Evolutionary conservation across 2,888 invertebrate species (phyloP), one percentile per base, ranked within the genome.

Genomic region (Onchidella celtica): DNA sequence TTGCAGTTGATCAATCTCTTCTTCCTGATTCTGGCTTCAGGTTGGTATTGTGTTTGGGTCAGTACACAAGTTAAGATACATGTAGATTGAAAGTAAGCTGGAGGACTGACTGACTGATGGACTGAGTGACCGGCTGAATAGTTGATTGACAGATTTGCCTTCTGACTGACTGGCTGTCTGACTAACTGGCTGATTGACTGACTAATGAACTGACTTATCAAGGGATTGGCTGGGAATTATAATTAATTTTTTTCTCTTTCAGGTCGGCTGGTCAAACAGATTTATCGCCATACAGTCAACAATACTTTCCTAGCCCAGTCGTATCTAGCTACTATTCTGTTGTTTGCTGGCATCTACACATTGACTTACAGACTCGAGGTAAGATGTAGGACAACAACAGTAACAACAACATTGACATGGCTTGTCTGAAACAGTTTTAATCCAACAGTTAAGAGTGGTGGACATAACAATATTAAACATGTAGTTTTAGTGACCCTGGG

Each of bases 331-430:
- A 85, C 90, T 11, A 69, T 90, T 0, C 76, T 90, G 61, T 82
- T 90, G 65, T 90, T 90, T 83, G 86, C 89, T 36, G 90, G 90
- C 2, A 82, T 90, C 34, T 90, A 90, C 77, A 89, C 89, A 3
- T 86, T 88, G 14, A 88, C 89, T 0, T 89, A 85, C 76, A 86
- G 89, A 77, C 63, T 90, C 29, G 70, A 86, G 72, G 90, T 90
- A 82, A 84, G 85, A 84, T 14, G 6, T 14, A 32, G 0, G 24
- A 17, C 1, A 24, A 59, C 32, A 14, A 32, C 27, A 38, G 17
- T 38, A n/a, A n/a, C n/a, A n/a, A n/a, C n/a, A n/a, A n/a, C n/a
- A n/a, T n/a, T n/a, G n/a, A n/a, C n/a, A n/a, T n/a, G n/a, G n/a
- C n/a, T n/a, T n/a, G n/a, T n/a, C n/a, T n/a, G n/a, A n/a, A n/a